These are phyloP conservation scores for Scolopax rusticola DNA, from an alignment of 2,797 vertebrate genomes.

Conservation along the genomic window DNA sequence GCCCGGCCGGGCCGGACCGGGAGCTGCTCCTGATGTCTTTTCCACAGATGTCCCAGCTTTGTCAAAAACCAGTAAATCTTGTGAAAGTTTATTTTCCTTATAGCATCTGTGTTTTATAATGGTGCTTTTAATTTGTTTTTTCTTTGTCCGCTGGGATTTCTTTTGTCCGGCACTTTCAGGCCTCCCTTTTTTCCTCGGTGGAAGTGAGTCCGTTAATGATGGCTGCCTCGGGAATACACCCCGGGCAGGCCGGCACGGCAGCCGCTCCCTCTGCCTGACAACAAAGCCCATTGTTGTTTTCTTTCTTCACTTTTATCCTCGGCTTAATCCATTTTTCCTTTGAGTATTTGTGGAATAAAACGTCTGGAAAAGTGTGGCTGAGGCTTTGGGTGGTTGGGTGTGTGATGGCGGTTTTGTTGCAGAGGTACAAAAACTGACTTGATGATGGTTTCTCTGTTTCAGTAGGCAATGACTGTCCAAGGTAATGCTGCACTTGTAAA, in stretches of 20 bases:
- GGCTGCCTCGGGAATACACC: constrained; percentile 84
- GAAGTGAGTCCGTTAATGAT: constrained; percentile 90
- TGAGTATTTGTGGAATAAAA: constrained; percentile 63
- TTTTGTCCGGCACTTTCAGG: constrained; percentile 86
- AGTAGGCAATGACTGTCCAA: neutral
- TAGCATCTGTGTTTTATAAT: constrained; percentile 99
- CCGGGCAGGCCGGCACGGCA: constrained; percentile 73
- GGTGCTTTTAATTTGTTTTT: constrained; percentile 97
- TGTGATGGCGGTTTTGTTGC: neutral
- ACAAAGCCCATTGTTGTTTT: constrained; percentile 80
- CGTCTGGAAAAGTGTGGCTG: constrained; percentile 75
- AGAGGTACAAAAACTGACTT: neutral
- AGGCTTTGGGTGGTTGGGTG: constrained; percentile 57
- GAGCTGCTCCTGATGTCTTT: constrained; percentile 89
- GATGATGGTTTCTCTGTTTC: neutral
- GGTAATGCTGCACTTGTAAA: neutral
- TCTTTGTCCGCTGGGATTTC: constrained; percentile 91
- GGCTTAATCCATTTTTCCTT: constrained; percentile 80
- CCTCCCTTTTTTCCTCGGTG: constrained; percentile 77
- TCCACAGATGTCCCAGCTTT: constrained; percentile 89
- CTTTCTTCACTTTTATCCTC: constrained; percentile 73
- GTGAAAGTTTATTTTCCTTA: constrained; percentile 95
- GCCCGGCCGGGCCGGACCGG: constrained; percentile 71
- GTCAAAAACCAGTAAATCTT: constrained; percentile 92
- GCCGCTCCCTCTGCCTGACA: constrained; percentile 63